Percentiles rank a stretch among this genome's conserved stretches.
phyloP scores from a whole-genome alignment of 2,113 vertebrate genomes.

The Heptranchias perlo region DNA sequence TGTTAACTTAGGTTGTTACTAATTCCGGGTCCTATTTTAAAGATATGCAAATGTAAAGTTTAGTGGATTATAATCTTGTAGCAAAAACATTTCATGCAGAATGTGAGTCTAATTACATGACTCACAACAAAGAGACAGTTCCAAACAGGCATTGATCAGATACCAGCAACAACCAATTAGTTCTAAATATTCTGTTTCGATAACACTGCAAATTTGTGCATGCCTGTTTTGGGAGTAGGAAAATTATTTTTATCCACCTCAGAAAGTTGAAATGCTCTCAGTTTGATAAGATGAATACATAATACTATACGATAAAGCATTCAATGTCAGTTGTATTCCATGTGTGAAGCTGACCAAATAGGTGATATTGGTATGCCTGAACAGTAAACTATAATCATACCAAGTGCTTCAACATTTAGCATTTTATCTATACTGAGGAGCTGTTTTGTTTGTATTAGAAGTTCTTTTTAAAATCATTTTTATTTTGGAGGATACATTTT shows the following conservation, averaged over 20 bases:
- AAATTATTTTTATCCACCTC: neutral
- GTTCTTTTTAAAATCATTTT: neutral
- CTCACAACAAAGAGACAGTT: constrained; percentile 22
- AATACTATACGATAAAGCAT: neutral
- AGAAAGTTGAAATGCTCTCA: neutral
- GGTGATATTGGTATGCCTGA: neutral
- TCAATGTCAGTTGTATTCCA: neutral
- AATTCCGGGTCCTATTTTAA: neutral
- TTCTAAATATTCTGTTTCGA: neutral
- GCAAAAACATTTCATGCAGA: neutral
- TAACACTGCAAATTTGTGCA: neutral
- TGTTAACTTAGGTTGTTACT: neutral
- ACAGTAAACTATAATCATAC: neutral
- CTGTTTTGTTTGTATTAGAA: neutral
- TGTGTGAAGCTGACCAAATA: neutral
- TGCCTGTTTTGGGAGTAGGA: neutral
- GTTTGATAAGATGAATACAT: neutral
- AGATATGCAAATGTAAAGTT: neutral
- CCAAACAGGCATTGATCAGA: constrained; percentile 11
- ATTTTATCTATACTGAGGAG: neutral
- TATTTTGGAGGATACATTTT: neutral
- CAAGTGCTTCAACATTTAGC: neutral
- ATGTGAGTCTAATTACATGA: neutral
- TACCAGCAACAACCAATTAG: neutral
- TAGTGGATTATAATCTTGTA: constrained; percentile 28